Evolutionary conservation across 2,797 vertebrate species (phyloP).

Genomic region (Phataginus tricuspis): DNA sequence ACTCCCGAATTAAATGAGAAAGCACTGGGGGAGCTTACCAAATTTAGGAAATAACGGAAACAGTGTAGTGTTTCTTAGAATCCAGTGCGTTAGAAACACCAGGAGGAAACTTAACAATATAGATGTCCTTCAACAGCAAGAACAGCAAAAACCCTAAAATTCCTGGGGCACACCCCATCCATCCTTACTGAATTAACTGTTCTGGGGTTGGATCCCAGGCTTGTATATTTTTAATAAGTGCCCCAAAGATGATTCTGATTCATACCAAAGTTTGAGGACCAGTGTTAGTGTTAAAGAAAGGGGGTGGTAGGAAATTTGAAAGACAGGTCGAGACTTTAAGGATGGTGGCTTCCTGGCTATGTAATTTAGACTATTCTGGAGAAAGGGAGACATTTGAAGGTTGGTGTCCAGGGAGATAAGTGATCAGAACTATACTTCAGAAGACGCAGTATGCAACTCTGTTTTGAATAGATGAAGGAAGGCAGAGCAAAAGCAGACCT

Average conservation of each 20-base stretch:
- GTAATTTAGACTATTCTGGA: not conserved
- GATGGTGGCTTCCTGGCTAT: not conserved
- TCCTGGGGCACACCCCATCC: not conserved
- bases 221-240: not conserved
- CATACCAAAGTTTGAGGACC: constrained; percentile 5
- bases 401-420: not conserved
- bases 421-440: not conserved
- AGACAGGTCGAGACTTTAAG: not conserved
- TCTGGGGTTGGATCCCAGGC: not conserved
- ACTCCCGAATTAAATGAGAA: not conserved
- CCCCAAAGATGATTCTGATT: not conserved
- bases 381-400: not conserved
- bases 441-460: not conserved
- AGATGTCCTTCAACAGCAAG: not conserved
- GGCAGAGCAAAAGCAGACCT: not conserved
- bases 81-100: not conserved
- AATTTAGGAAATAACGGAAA: not conserved
- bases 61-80: not conserved
- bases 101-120: not conserved
- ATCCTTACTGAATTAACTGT: not conserved
- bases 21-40: not conserved
- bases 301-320: not conserved
- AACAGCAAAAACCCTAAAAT: not conserved
- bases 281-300: not conserved
- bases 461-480: not conserved